These are phyloP conservation scores for Sepiola atlantica DNA, from an alignment of 2,888 invertebrate species.

Conservation along the genomic window DNA sequence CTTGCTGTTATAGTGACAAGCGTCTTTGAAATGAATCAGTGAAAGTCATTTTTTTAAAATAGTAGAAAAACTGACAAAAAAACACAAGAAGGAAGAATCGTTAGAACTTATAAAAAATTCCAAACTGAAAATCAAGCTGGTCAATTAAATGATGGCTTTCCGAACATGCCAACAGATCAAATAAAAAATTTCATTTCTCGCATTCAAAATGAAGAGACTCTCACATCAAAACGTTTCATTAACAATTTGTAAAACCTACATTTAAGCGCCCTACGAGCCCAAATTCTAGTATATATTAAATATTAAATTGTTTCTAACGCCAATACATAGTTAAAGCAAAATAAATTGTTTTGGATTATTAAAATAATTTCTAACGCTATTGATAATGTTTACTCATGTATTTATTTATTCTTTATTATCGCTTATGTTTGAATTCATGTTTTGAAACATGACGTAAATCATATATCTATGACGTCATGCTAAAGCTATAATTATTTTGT, in stretches of 20 bases:
- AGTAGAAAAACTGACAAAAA: not conserved
- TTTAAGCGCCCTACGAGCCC: no score
- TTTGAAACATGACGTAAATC: no score
- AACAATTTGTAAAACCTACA: not conserved
- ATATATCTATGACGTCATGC: no score
- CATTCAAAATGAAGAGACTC: not conserved
- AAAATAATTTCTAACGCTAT: no score
- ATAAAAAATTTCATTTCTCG: not conserved
- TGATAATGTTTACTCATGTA: no score
- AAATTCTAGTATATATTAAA: no score
- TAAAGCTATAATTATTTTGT: no score
- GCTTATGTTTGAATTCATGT: no score
- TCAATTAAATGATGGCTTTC: conserved; percentile 12
- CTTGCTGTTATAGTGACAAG: not conserved
- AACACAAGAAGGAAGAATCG: not conserved
- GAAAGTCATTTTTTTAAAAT: not conserved
- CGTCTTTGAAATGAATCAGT: not conserved
- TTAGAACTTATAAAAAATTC: not conserved
- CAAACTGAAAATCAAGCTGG: not conserved
- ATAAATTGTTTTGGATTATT: no score
- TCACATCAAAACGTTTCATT: not conserved
- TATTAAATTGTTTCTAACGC: no score
- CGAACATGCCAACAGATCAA: not conserved
- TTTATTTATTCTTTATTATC: no score
- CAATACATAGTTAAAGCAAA: no score